phyloP scores from a whole-genome alignment of 2,113 vertebrate genomes.

The Cariama cristata region DNA sequence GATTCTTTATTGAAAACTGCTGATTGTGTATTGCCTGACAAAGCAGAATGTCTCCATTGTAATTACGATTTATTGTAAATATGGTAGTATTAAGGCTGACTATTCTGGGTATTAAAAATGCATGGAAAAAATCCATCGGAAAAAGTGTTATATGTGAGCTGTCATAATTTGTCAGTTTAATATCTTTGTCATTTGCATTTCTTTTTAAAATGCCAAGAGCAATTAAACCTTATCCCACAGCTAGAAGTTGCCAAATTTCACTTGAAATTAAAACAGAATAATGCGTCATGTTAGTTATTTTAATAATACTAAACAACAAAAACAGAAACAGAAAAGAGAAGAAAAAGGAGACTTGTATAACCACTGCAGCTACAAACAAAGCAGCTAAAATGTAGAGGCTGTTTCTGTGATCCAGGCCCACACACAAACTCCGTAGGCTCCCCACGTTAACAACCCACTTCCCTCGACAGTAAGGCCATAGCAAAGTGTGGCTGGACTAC shows the following conservation, averaged over 20 bases:
- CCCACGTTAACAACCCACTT: background rate
- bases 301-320: slow-evolving; percentile 42
- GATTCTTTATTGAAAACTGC: slow-evolving; percentile 42
- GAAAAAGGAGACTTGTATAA: background rate
- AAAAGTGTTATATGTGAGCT: slow-evolving; percentile 8
- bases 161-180: slow-evolving; percentile 45
- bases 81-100: background rate
- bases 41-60: slow-evolving; percentile 31
- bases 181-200: slow-evolving; percentile 36
- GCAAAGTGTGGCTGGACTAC: background rate
- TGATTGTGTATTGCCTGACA: slow-evolving; percentile 53
- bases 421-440: background rate
- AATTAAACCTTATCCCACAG: slow-evolving; percentile 37
- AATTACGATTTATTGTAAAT: slow-evolving; percentile 49
- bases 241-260: slow-evolving; percentile 24
- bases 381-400: background rate
- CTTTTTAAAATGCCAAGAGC: slow-evolving; percentile 44
- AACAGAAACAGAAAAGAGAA: background rate
- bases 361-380: background rate
- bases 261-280: slow-evolving; percentile 42
- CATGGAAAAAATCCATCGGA: slow-evolving; percentile 30
- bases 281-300: slow-evolving; percentile 3
- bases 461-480: background rate
- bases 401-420: background rate
- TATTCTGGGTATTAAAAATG: slow-evolving; percentile 19